These are phyloP conservation scores for Ophioninae sp. DNA, from an alignment of 2,888 invertebrate species.

Conservation along the genomic window DNA sequence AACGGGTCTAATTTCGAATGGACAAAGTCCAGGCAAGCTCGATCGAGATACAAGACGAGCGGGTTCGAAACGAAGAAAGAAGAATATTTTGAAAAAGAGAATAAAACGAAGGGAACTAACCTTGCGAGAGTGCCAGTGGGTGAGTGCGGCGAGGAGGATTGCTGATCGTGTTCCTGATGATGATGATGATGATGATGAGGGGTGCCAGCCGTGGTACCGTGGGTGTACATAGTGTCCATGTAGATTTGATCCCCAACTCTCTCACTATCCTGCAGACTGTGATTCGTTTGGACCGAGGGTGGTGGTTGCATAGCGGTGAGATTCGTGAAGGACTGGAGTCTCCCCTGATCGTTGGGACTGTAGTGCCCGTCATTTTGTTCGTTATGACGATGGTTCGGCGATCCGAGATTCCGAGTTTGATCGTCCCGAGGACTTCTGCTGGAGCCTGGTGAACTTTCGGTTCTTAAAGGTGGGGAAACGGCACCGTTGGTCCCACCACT, in stretches of 20 bases:
- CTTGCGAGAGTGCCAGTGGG: conserved; percentile 73
- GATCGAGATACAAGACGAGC: neutral
- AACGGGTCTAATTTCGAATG: neutral
- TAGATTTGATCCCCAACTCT: conserved; percentile 74
- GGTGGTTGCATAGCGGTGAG: conserved; percentile 78
- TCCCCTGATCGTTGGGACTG: conserved; percentile 73
- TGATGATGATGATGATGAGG: conserved; percentile 72
- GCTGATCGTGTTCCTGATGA: conserved; percentile 75
- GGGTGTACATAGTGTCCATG: conserved; percentile 75
- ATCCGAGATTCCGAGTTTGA: conserved; percentile 67
- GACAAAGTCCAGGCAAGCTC: neutral
- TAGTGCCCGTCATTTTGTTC: conserved; percentile 71
- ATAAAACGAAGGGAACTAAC: conserved; percentile 67
- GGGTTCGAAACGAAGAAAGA: neutral
- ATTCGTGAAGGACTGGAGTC: conserved; percentile 77
- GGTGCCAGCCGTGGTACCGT: conserved; percentile 69
- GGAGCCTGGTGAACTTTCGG: conserved; percentile 77
- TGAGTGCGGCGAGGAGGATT: conserved; percentile 69
- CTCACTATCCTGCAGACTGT: conserved; percentile 71
- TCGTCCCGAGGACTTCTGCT: conserved; percentile 77
- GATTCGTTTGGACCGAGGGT: conserved; percentile 68
- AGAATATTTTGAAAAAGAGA: neutral
- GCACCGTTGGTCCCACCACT: conserved; percentile 64
- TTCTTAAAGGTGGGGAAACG: conserved; percentile 72
- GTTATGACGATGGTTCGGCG: conserved; percentile 68